Base-by-base conservation (phyloP, 2,888 invertebrate species). In the Cyaniris semiargus region DNA sequence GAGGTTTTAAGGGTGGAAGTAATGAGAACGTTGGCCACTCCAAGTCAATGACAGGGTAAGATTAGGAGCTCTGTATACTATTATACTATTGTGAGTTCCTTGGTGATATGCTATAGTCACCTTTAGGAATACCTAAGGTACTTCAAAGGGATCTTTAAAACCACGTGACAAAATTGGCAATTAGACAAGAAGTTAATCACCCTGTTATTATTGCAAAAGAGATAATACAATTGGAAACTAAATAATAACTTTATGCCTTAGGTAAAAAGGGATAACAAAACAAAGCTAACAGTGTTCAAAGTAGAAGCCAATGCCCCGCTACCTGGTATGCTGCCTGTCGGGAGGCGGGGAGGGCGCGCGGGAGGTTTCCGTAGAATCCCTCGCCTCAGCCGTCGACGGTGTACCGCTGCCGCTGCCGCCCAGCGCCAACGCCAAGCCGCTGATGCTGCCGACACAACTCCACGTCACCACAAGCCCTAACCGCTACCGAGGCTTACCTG, bases 391-490 rank as follows among this genome's bases (percentile, higher is more conserved):
- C 82, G 85, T 80, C 79, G 88, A 86, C 38, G 92, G 92, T 80
- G 92, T 93, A 89, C 91, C 90, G 70, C 89, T 86, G 80, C 92
- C 88, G 89, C 91, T 93, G 85, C 94, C 88, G 82, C 94, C 94
- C 85, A 94, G 91, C 88, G 94, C 94, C 93, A 94, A 84, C 90
- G 94, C 94, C 94, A 94, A 84, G 86, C 94, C 94, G 93, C 88
- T 93, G 92, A 94, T 94, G 90, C 94, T 94, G 94, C 87, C 90
- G 92, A 94, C 91, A 94, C 94, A 93, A 86, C 90, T 92, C 92
- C 89, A 93, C 88, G 91, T 94, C 93, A 94, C 93, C 93, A 92
- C 88, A 89, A 89, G 66, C 92, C 92, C 92, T 90, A 90, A 86
- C 89, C 85, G 85, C 84, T 83, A 83, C 83, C 85, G 83, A 84